Evolutionary conservation across 2,888 invertebrate species (phyloP).

Genomic region (Physocephala rufipes): DNA sequence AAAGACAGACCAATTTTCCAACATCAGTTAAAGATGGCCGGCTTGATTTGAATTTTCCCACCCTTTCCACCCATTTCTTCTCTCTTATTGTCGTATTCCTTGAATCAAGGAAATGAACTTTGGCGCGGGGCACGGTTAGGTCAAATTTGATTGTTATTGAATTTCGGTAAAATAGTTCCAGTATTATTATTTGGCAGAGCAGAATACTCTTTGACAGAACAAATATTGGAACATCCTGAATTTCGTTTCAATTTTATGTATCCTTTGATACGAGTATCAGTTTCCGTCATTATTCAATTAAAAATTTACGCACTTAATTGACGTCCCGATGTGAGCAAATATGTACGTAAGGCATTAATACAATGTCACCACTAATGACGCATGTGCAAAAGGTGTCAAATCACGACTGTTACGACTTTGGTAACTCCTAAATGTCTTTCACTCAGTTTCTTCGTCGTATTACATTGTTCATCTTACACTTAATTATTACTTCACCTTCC

Average conservation of each 20-base stretch:
- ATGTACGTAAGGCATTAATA: background rate
- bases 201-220: no score
- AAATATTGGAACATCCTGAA: constrained; percentile 8
- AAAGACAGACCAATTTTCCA: constrained; percentile 1
- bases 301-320: constrained; percentile 29
- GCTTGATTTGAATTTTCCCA: background rate
- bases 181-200: no score
- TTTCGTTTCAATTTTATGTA: no score
- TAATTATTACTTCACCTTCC: background rate
- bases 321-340: constrained; percentile 15
- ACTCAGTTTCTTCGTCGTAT: no score
- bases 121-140: no score
- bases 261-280: no score
- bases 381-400: constrained; percentile 46
- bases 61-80: background rate
- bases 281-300: constrained; percentile 16
- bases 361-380: background rate
- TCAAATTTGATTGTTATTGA: no score
- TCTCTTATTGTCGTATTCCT: no score
- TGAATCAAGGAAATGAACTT: no score
- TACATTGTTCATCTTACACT: no score
- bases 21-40: background rate
- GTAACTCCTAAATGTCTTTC: no score
- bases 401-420: constrained; percentile 39
- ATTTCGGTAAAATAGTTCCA: no score